Conservation (phyloP, 2,797 vertebrate species). For the Sphenodon punctatus region DNA sequence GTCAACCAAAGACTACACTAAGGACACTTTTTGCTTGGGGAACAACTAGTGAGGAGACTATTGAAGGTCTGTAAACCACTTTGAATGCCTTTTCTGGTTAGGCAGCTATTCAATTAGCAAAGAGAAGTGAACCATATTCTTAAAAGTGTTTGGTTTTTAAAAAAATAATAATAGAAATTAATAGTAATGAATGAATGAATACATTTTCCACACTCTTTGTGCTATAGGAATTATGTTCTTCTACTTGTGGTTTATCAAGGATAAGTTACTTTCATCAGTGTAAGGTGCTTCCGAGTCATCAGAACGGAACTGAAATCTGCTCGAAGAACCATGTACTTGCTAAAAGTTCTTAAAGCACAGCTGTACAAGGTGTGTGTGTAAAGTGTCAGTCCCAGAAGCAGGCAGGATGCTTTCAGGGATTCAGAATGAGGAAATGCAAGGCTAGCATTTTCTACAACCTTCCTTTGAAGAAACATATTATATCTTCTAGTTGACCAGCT, state of each 20-base stretch:
- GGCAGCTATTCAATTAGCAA: neutral
- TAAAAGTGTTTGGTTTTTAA: no score
- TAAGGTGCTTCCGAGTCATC: neutral
- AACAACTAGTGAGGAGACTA: neutral
- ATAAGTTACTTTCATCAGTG: neutral
- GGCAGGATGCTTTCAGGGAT: neutral
- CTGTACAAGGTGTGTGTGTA: neutral
- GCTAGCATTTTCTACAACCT: neutral
- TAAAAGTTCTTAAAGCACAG: neutral
- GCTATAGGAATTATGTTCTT: neutral
- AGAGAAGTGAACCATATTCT: neutral
- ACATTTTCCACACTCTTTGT: neutral
- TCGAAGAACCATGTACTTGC: neutral
- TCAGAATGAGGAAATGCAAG: neutral
- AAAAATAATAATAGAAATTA: no score
- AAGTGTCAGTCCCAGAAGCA: neutral
- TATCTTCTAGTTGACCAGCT: neutral
- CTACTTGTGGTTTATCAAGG: neutral
- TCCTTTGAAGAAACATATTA: neutral
- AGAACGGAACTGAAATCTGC: neutral
- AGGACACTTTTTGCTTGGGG: neutral
- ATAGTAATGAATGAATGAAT: no score
- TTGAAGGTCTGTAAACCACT: no score
- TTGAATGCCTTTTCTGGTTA: neutral
- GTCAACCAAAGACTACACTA: conserved; percentile 25